Evolutionary conservation across 2,797 vertebrate genomes (phyloP).

Genomic region (Vultur gryphus): DNA sequence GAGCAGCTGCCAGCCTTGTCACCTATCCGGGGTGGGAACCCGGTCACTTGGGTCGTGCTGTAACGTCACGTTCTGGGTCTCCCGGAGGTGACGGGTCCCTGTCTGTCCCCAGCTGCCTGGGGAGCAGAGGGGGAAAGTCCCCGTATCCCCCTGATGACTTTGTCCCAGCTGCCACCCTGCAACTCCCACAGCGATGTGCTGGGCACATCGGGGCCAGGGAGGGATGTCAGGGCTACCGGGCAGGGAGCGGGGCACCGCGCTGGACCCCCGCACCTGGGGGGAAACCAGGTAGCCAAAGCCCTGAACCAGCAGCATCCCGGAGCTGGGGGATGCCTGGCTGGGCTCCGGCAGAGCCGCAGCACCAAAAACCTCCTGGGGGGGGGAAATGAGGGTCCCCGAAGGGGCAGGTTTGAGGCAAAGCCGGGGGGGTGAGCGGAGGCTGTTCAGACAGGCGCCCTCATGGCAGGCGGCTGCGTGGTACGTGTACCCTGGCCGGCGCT

Average conservation of each 20-base stretch:
- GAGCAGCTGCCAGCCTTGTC: not conserved
- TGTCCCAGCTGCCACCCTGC: not conserved
- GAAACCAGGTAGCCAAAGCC: not conserved
- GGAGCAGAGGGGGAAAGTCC: not conserved
- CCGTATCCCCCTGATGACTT: not conserved
- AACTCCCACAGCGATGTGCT: not conserved
- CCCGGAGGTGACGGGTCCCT: not conserved
- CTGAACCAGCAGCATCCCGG: not conserved
- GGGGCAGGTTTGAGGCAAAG: not conserved
- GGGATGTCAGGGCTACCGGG: too few relatives aligned
- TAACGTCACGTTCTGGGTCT: not conserved
- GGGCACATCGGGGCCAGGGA: not conserved
- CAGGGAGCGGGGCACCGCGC: not conserved
- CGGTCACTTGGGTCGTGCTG: fast-evolving
- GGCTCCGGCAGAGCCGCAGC: not conserved
- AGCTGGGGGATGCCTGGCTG: not conserved
- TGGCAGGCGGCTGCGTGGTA: not conserved
- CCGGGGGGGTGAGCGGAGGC: not conserved
- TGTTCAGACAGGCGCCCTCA: not conserved
- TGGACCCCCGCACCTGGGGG: not conserved
- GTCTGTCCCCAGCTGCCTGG: not conserved
- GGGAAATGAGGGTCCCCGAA: not conserved
- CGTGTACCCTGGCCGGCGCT: not conserved
- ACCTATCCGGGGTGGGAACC: not conserved
- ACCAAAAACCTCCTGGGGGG: not conserved